Evolutionary conservation across 2,113 vertebrate species (phyloP).

Genomic region (Leptobrachium ailaonicum): DNA sequence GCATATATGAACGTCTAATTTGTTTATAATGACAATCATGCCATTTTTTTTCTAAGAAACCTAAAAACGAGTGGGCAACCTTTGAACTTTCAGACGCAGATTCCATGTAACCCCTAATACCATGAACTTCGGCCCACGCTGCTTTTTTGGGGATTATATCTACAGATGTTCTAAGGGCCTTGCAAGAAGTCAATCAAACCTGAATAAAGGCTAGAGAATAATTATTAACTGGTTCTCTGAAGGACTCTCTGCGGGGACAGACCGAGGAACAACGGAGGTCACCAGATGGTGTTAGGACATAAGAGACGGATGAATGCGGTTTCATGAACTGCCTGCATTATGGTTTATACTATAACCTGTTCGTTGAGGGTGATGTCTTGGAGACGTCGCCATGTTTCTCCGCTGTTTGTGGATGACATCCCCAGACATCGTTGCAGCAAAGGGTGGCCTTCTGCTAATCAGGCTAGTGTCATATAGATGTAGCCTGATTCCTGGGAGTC

Average conservation of each 20-base stretch:
- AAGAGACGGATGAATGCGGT: constrained; percentile 33
- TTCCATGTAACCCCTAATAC: not conserved
- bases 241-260: constrained; percentile 35
- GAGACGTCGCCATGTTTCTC: no score
- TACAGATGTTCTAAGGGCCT: not conserved
- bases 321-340: constrained; percentile 38
- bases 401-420: no score
- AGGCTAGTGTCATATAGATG: no score
- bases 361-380: no score
- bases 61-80: not conserved
- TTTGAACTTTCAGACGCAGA: not conserved
- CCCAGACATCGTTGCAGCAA: no score
- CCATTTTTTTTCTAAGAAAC: no score
- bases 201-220: constrained; percentile 24
- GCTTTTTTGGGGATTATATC: not conserved
- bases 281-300: constrained; percentile 43
- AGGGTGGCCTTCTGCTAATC: no score
- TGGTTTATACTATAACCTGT: constrained; percentile 30
- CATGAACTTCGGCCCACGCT: not conserved
- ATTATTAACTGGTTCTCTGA: constrained; percentile 41
- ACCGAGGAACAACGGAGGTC: constrained; percentile 38
- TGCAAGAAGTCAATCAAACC: constrained; percentile 7
- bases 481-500: no score
- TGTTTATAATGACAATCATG: no score
- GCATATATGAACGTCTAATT: no score